phyloP scores from a whole-genome alignment of 2,797 vertebrate genomes.

The Urocyon cinereoargenteus region DNA sequence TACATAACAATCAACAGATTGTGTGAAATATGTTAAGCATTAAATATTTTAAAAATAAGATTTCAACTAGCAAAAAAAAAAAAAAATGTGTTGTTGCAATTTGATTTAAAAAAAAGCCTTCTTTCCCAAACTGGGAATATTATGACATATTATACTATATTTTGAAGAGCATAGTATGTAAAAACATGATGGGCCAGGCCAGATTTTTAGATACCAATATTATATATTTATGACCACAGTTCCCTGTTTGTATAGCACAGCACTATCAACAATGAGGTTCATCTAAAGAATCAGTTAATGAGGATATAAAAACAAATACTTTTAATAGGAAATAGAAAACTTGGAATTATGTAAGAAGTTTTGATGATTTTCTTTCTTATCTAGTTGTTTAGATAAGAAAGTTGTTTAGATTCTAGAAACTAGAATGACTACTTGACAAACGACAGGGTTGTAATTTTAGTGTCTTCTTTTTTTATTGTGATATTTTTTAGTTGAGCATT shows the following conservation, averaged over 20 bases:
- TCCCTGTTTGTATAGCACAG: neutral
- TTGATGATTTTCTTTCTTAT: neutral
- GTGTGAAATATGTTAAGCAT: conserved; percentile 30
- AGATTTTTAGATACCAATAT: neutral
- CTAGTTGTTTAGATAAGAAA: neutral
- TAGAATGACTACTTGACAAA: neutral
- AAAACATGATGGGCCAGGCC: neutral
- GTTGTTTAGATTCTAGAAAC: neutral
- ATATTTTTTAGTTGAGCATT: neutral
- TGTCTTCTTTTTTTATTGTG: neutral
- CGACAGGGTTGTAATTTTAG: neutral
- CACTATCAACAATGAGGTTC: neutral
- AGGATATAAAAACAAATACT: neutral
- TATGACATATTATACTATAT: neutral
- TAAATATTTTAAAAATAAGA: conserved; percentile 16
- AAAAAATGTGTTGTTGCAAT: neutral
- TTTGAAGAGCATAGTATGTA: neutral
- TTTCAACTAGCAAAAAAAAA: neutral
- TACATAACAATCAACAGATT: neutral
- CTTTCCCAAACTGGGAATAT: neutral
- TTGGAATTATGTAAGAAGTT: neutral
- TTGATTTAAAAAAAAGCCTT: conserved; percentile 12
- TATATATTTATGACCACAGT: neutral
- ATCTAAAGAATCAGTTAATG: neutral
- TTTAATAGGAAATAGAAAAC: neutral